Evolutionary conservation across 2,797 vertebrate genomes (phyloP), one percentile per base, ranked within the genome.

Genomic region (Argya squamiceps): DNA sequence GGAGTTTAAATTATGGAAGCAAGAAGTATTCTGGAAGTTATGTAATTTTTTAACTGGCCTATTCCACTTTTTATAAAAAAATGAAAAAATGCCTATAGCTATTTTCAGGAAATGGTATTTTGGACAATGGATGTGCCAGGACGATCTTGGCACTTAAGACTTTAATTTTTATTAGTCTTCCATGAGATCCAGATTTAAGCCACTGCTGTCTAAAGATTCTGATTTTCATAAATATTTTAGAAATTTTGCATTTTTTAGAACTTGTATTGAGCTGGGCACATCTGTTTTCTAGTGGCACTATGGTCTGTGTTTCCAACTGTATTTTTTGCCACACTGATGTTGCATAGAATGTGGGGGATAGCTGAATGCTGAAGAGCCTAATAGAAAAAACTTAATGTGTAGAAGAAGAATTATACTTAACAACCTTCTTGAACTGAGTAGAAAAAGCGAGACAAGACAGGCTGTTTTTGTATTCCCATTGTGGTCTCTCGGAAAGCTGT

Each of bases 221-320:
- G 12, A 32, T 77, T 70, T 89, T 70, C 29, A 56, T 39, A 11
- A 83, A 62, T 47, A 27, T 23, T 19, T 73, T 73, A 50, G 27
- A 68, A 64, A 47, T 52, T 46, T 49, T 67, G 3, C 7, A 12
- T 37, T 43, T 77, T 20, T 78, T 65, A 30, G 29, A 47, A 56
- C 39, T 47, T 23, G 3, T 39, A 5, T 9, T 39, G 11, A 4
- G 3, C 13, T 58, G 34, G 12, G 47, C 26, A 39, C 2, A 7
- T 44, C 8, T 70, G 12, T 67, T 88, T 92, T 44, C 23, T 36
- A 46, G 60, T 34, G 16, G 10, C 16, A 21, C 5, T 79, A 2
- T 44, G 21, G 9, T 39, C 26, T 0, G 1, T 46, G 11, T 59
- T 86, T 20, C 4, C 15, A 46, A 6, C 1, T 3, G 1, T 43